Base-by-base conservation (phyloP, 1,140 invertebrate genomes). In the Cydia strobilella region DNA sequence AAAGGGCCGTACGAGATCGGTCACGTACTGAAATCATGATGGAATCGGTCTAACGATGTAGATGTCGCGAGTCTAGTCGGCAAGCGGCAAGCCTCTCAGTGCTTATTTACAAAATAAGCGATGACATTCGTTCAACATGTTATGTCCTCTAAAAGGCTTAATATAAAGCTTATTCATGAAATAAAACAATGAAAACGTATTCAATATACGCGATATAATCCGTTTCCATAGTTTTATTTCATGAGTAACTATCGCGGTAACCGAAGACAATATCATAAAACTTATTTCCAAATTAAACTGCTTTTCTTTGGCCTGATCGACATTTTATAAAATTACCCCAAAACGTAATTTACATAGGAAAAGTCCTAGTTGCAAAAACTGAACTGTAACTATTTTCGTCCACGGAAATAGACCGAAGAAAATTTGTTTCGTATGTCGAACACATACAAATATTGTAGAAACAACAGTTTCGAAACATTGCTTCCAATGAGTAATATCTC, bases 401-500 rank as follows among this genome's bases (percentile, higher is more conserved):
- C 83, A 80, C 79, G 79, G 78, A 89, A 91, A 88, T 90, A 89
- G 79, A 85, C 75, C 76, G 35, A 76, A 75, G 79, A 77, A 75
- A 84, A 83, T 86, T 83, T 74, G 80, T 83, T 84, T 87, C 78
- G 81, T 86, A 84, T 86, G 83, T 84, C 76, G 83, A 84, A 84
- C 82, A 83, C 31, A 31, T 31, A 31, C 31, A 31, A 31, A 31
- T 77, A 85, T 80, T 83, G 84, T 81, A 75, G 87, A 82, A 90
- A 91, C 87, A 89, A 88, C 89, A 74, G 83, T 82, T 82, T 81
- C 63, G 74, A 75, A 77, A 76, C 73, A 75, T 75, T 25, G 76
- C 76, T 73, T 75, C 75, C 84, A 72, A 80, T 89, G 88, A 88
- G 85, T 89, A 90, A 90, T 87, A 79, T 80, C 80, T 82, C 63